phyloP scores from a whole-genome alignment of 2,113 vertebrate species.

The Tretioscincus oriximinensis region DNA sequence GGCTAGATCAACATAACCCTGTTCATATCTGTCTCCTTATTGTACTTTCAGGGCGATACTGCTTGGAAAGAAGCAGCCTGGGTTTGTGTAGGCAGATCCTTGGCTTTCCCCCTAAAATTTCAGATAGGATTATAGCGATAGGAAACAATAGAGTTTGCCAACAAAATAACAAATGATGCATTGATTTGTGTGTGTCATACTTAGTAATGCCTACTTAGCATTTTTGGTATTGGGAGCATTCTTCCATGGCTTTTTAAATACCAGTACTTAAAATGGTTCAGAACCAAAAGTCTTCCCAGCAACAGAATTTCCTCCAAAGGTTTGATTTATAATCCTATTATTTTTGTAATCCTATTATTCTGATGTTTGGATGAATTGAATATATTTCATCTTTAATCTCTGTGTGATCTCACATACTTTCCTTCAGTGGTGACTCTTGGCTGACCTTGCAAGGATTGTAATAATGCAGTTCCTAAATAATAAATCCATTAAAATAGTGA shows the following conservation, averaged over 20 bases:
- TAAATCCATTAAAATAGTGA: slow-evolving; percentile 40
- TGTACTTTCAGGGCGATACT: neutral
- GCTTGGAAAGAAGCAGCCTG: no score
- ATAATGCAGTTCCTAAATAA: slow-evolving; percentile 62
- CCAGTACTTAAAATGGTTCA: slow-evolving; percentile 46
- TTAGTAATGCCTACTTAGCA: neutral
- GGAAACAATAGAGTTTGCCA: neutral
- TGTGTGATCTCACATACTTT: slow-evolving; percentile 73
- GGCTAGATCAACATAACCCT: no score
- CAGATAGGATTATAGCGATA: neutral
- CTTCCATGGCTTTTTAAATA: slow-evolving; percentile 11
- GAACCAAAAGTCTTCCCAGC: slow-evolving; percentile 48
- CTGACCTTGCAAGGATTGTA: slow-evolving; percentile 81
- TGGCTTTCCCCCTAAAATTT: neutral
- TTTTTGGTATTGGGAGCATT: slow-evolving; percentile 18
- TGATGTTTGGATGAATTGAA: slow-evolving; percentile 85
- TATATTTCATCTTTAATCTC: slow-evolving; percentile 87
- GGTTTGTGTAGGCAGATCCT: no score
- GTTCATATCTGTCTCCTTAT: no score
- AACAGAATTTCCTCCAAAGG: slow-evolving; percentile 60
- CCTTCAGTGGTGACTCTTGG: slow-evolving; percentile 79
- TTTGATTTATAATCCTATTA: slow-evolving; percentile 76
- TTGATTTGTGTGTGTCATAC: neutral
- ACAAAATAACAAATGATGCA: neutral
- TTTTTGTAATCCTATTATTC: slow-evolving; percentile 90